Evolutionary conservation across 2,113 vertebrate species (phyloP).

Genomic region (Copsychus sechellarum): DNA sequence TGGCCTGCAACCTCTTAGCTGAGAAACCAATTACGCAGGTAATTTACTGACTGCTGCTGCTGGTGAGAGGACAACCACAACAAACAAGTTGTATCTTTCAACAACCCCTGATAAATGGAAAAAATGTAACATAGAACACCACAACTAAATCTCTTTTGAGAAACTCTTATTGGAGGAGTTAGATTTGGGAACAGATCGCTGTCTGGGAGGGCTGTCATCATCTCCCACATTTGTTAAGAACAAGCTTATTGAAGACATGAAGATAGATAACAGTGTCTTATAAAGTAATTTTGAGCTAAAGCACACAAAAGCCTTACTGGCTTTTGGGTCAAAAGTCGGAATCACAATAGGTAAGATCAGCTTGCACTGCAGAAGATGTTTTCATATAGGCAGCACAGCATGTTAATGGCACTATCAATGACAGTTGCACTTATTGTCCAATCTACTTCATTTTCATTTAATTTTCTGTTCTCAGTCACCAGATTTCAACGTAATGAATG

Average conservation of each 20-base stretch:
- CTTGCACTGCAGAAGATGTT: background rate
- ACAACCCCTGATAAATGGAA: background rate
- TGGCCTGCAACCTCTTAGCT: background rate
- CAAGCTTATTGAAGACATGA: background rate
- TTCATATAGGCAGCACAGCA: background rate
- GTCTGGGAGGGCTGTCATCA: background rate
- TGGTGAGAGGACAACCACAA: background rate
- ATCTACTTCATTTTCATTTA: background rate
- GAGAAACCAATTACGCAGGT: slow-evolving; percentile 4
- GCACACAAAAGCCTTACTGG: background rate
- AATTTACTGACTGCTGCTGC: background rate
- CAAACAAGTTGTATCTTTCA: background rate
- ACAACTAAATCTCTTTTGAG: background rate
- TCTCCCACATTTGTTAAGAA: background rate
- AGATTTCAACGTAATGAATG: background rate
- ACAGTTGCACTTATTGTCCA: background rate
- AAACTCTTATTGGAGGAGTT: background rate
- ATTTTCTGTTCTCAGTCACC: background rate
- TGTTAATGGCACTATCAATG: background rate
- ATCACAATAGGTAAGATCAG: background rate
- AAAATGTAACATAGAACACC: background rate
- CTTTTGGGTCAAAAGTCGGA: background rate
- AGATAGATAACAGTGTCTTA: background rate
- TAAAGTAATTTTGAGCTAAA: background rate
- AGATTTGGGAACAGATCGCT: background rate